Conservation (phyloP, 2,888 invertebrate species). For the Hylaea fasciaria region DNA sequence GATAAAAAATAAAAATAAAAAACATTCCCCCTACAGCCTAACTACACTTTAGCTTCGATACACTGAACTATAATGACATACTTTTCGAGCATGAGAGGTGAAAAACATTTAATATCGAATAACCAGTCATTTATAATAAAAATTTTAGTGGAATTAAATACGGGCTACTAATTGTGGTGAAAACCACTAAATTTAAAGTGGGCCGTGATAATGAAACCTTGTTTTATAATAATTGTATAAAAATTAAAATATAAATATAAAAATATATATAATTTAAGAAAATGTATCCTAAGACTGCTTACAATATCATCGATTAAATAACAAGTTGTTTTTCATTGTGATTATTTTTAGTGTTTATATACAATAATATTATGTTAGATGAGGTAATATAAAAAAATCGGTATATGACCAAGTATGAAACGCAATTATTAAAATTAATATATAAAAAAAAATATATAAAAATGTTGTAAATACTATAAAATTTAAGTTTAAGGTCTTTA, state of each 20-base stretch:
- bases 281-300: conserved; percentile 44
- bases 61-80: too few relatives aligned
- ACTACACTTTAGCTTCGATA: too few relatives aligned
- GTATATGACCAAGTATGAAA: too few relatives aligned
- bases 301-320: conserved; percentile 35
- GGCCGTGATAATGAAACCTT: not conserved
- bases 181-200: not conserved
- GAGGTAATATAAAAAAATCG: not conserved
- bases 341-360: conserved; percentile 12
- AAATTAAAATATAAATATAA: conserved; percentile 18
- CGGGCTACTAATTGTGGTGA: too few relatives aligned
- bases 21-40: too few relatives aligned
- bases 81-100: too few relatives aligned
- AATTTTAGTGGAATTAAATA: not conserved
- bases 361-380: not conserved
- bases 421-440: conserved; percentile 4
- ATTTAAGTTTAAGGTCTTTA: not conserved
- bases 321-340: conserved; percentile 15
- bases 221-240: conserved; percentile 26
- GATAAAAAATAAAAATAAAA: too few relatives aligned
- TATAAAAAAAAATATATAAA: conserved; percentile 5
- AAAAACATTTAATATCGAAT: not conserved
- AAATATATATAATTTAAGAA: conserved; percentile 15
- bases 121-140: conserved; percentile 1
- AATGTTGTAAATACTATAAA: conserved; percentile 16